phyloP scores from a whole-genome alignment of 2,797 vertebrate species.

The Bufotes viridis region DNA sequence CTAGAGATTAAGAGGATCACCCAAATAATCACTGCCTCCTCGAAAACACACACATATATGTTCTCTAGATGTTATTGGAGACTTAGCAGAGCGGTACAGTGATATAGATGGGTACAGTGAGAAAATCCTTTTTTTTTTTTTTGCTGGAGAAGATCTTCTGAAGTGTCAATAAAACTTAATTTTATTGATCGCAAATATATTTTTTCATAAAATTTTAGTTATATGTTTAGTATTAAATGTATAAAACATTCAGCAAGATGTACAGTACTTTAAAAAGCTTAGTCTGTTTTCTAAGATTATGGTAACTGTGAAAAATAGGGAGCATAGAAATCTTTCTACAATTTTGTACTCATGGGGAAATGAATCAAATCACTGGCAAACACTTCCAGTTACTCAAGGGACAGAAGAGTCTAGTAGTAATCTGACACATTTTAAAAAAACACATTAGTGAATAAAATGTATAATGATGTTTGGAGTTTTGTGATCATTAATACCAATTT shows the following conservation, averaged over 20 bases:
- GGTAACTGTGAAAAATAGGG: slow-evolving; percentile 8
- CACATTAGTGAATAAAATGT: slow-evolving; percentile 22
- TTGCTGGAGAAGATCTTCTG: no score
- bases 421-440: slow-evolving; percentile 34
- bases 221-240: not conserved
- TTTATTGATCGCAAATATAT: not conserved
- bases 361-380: slow-evolving; percentile 51
- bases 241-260: not conserved
- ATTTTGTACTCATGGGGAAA: slow-evolving; percentile 24
- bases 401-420: slow-evolving; percentile 11
- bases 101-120: no score
- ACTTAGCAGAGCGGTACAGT: no score
- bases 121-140: no score
- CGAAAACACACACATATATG: no score
- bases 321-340: slow-evolving; percentile 39
- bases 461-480: slow-evolving; percentile 8
- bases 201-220: not conserved
- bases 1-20: no score
- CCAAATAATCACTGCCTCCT: no score
- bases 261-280: not conserved
- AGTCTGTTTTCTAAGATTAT: slow-evolving; percentile 10
- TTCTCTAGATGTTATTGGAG: no score
- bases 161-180: no score
- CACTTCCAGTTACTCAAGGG: slow-evolving; percentile 30
- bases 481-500: slow-evolving; percentile 22